Conservation (phyloP, 92 coral and sea anemone genomes). For the Zoanthus solanderi region DNA sequence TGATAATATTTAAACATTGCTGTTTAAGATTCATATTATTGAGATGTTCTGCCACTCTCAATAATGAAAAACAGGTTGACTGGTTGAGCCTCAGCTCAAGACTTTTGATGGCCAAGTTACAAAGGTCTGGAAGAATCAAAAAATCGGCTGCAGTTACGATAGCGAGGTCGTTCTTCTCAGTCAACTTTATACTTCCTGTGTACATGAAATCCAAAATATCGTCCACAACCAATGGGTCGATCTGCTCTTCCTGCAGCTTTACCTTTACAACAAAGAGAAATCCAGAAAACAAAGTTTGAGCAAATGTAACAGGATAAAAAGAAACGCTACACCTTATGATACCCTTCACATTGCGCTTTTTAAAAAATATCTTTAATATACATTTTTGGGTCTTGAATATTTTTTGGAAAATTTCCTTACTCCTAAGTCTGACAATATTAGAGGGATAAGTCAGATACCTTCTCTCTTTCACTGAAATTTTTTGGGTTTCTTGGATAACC, state of each 20-base stretch:
- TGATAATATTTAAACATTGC: conserved; percentile 4
- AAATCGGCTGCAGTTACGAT: conserved; percentile 33
- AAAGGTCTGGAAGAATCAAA: conserved; percentile 16
- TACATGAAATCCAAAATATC: conserved; percentile 32
- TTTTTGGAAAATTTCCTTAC: no score
- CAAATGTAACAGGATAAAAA: background rate
- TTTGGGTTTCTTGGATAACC: no score
- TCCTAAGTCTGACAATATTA: no score
- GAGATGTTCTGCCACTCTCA: conserved; percentile 15
- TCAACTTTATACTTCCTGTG: conserved; percentile 22
- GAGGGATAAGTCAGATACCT: no score
- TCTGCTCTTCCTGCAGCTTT: conserved; percentile 13
- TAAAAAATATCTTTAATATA: no score
- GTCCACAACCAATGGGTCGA: conserved; percentile 12
- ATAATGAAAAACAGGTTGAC: conserved; percentile 17
- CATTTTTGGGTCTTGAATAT: no score
- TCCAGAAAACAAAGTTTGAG: background rate
- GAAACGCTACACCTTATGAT: no score
- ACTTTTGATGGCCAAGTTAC: conserved; percentile 13
- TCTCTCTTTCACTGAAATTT: no score
- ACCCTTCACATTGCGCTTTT: no score
- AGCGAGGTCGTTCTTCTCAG: conserved; percentile 6
- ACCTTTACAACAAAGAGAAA: background rate
- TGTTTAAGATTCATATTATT: conserved; percentile 28
- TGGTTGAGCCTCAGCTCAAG: conserved; percentile 20